Percentiles rank a stretch among this genome's conserved stretches.
Conservation (phyloP, 2,113 vertebrate genomes). For the Perca flavescens region DNA sequence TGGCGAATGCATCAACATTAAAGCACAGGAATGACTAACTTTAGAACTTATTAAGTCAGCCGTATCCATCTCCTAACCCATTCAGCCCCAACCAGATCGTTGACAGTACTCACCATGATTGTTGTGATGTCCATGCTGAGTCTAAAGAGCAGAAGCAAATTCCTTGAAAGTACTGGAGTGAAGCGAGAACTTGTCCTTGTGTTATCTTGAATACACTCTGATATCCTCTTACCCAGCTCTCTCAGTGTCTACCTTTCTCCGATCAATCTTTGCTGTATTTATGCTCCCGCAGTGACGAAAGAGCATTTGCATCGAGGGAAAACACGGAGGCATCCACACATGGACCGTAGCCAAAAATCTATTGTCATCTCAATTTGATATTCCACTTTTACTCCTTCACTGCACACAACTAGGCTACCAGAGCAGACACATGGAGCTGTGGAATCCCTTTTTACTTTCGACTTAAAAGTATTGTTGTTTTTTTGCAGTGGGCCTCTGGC, state of each 20-base stretch:
- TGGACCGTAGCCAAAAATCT: accelerated
- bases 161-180: background rate
- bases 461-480: constrained; percentile 65
- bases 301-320: constrained; percentile 20
- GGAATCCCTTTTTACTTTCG: constrained; percentile 58
- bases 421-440: constrained; percentile 27
- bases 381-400: background rate
- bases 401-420: background rate
- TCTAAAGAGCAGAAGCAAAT: background rate
- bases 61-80: background rate
- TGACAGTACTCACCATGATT: constrained; percentile 43
- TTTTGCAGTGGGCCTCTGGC: constrained; percentile 11
- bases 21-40: background rate
- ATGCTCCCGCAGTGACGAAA: background rate
- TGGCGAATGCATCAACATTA: background rate
- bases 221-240: background rate
- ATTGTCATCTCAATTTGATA: background rate
- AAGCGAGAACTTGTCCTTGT: background rate
- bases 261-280: background rate
- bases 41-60: too few species aligned
- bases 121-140: background rate
- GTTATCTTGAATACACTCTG: background rate
- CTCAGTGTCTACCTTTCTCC: background rate
- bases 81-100: background rate
- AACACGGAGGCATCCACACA: background rate